Conservation (phyloP, 2,797 vertebrate genomes). For the Balearica regulorum region DNA sequence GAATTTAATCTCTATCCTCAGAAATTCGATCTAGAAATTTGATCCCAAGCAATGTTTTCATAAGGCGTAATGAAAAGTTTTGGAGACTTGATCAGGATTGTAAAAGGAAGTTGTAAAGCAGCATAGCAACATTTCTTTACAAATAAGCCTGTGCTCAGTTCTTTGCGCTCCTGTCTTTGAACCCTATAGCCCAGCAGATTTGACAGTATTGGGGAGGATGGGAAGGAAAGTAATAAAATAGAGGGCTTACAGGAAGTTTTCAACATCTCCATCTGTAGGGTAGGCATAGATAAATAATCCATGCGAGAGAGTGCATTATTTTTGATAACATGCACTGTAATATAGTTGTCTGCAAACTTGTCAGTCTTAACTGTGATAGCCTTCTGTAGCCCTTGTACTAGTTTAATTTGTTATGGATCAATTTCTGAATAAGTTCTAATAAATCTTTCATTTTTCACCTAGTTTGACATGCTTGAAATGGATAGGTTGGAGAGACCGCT, state of each 20-base stretch:
- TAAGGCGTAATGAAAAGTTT: not conserved
- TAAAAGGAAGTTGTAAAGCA: not conserved
- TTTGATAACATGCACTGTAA: not conserved
- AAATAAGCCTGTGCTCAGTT: not conserved
- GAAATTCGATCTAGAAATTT: not conserved
- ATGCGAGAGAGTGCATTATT: not conserved
- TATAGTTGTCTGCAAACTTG: not conserved
- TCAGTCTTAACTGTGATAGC: not conserved
- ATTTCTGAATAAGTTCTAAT: not conserved
- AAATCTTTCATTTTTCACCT: not conserved
- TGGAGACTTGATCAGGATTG: not conserved
- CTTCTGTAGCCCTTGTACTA: not conserved
- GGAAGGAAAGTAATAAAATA: not conserved
- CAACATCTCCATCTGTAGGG: not conserved
- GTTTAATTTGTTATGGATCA: not conserved
- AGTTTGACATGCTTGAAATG: conserved; percentile 99
- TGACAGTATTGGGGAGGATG: not conserved
- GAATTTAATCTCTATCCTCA: not conserved
- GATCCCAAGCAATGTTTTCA: not conserved
- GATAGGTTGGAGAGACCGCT: conserved; percentile 93
- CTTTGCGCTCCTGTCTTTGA: not conserved
- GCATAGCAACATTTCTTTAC: no score
- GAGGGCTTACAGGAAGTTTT: not conserved
- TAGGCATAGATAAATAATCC: not conserved
- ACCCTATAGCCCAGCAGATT: not conserved